phyloP scores from a whole-genome alignment of 2,888 invertebrate genomes.

The Megastigmus dorsalis region DNA sequence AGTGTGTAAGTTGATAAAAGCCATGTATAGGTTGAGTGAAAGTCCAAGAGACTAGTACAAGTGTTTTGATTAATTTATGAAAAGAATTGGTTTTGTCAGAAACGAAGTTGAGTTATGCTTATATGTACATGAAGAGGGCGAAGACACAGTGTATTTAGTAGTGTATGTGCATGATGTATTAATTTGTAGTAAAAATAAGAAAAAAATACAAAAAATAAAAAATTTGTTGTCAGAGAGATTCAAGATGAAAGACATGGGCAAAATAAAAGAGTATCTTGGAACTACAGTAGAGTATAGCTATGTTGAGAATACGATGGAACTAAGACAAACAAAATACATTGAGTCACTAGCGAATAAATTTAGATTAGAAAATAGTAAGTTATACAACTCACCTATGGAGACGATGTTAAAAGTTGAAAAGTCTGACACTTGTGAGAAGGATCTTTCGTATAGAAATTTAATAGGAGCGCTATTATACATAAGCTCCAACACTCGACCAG shows the following conservation, averaged over 20 bases:
- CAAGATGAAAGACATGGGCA: slow-evolving; percentile 21
- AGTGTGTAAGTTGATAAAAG: slow-evolving; percentile 53
- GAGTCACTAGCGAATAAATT: not conserved
- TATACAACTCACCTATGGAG: slow-evolving; percentile 64
- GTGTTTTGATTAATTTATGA: slow-evolving; percentile 26
- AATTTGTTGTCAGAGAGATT: not conserved
- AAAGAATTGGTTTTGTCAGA: slow-evolving; percentile 45
- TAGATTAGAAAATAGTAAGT: slow-evolving; percentile 68
- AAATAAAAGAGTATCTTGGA: slow-evolving; percentile 12
- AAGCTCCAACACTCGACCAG: not conserved
- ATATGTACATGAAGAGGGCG: not conserved
- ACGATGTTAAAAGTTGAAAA: not conserved
- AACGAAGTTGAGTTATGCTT: slow-evolving; percentile 52
- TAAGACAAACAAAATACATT: not conserved
- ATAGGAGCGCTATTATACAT: not conserved
- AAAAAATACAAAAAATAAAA: slow-evolving; percentile 23
- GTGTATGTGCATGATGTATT: not conserved
- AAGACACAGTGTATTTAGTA: not conserved
- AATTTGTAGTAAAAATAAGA: slow-evolving; percentile 18
- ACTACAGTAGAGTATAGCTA: slow-evolving; percentile 8
- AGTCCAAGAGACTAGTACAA: slow-evolving; percentile 58
- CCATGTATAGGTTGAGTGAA: slow-evolving; percentile 58
- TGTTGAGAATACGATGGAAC: not conserved
- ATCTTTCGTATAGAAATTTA: slow-evolving; percentile 7
- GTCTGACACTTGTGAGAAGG: not conserved